These are phyloP conservation scores for Drosophila affinis DNA, from an alignment of 2,888 invertebrate genomes.

Conservation along the genomic window DNA sequence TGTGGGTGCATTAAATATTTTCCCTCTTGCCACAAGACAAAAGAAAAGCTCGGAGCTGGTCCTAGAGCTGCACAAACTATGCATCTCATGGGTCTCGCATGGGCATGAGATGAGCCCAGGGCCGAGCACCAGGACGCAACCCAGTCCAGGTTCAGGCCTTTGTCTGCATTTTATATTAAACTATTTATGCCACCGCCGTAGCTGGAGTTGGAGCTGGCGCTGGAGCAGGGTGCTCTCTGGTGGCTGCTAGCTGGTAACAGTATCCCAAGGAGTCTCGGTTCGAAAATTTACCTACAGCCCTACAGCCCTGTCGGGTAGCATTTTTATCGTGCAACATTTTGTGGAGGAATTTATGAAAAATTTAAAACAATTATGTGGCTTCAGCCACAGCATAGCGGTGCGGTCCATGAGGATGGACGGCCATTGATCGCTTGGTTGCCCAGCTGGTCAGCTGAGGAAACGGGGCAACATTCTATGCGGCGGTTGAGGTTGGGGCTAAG, in stretches of 20 bases:
- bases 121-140: conserved; percentile 6
- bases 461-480: conserved; percentile 13
- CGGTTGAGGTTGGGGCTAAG: conserved; percentile 5
- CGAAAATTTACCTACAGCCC: conserved; percentile 41
- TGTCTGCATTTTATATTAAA: conserved; percentile 72
- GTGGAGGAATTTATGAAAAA: conserved; percentile 67
- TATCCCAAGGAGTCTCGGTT: conserved; percentile 38
- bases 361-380: conserved; percentile 66
- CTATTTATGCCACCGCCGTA: conserved; percentile 58
- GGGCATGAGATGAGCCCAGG: conserved; percentile 36
- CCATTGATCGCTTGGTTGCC: conserved; percentile 27
- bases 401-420: background rate
- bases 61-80: conserved; percentile 45
- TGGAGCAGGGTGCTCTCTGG: background rate
- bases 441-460: conserved; percentile 21
- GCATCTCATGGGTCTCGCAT: conserved; percentile 11
- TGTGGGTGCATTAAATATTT: conserved; percentile 73
- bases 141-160: conserved; percentile 41
- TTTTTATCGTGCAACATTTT: conserved; percentile 55
- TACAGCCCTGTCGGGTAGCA: conserved; percentile 17
- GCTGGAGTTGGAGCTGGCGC: conserved; percentile 15
- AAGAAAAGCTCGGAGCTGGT: conserved; percentile 32
- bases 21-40: conserved; percentile 44
- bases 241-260: conserved; percentile 24
- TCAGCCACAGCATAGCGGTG: conserved; percentile 26